A percentile compares a stretch with the other conserved stretches of the same genome.
Evolutionary conservation across 2,888 invertebrate genomes (phyloP).

Genomic region (Hyposoter didymator): DNA sequence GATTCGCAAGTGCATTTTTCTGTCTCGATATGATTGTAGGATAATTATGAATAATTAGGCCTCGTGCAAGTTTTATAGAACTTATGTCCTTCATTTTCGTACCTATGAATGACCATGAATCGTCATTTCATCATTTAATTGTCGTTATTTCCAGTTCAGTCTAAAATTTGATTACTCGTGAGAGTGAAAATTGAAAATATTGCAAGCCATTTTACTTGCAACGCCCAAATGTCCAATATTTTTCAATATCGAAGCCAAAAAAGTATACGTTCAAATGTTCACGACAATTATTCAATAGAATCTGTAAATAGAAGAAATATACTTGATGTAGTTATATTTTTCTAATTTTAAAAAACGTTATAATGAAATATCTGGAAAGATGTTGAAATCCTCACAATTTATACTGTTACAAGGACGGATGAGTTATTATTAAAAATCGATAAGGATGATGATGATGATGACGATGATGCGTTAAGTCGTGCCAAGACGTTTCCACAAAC

Average conservation of each 20-base stretch:
- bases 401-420: slow-evolving; percentile 72
- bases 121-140: background rate
- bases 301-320: no score
- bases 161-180: background rate
- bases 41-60: background rate
- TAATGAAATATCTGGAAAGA: background rate
- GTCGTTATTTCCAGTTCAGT: background rate
- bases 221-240: background rate
- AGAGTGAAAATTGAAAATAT: background rate
- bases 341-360: background rate
- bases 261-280: background rate
- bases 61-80: background rate
- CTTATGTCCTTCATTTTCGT: background rate
- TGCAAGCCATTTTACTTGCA: background rate
- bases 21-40: background rate
- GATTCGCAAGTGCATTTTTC: background rate
- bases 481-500: slow-evolving; percentile 67
- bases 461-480: slow-evolving; percentile 54
- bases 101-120: background rate
- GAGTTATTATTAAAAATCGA: slow-evolving; percentile 20
- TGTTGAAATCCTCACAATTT: slow-evolving; percentile 60
- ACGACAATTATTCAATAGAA: no score
- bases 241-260: background rate
- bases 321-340: no score
- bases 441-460: background rate